Base-by-base conservation (phyloP, 2,888 invertebrate genomes). In the Xanthorhoe spadicearia region DNA sequence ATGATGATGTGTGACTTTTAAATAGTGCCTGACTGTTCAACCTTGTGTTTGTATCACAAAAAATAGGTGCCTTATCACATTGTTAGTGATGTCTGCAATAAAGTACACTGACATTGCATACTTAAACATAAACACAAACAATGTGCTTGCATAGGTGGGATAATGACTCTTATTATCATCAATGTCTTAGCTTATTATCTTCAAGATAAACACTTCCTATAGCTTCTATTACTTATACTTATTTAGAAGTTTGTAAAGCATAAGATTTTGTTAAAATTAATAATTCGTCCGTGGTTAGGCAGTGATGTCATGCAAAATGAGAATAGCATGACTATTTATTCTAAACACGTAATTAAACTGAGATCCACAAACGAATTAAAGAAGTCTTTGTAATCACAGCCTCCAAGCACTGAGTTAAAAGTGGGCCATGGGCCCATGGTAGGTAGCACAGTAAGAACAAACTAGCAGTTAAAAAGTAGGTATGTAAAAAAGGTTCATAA, bases 251-350 rank as follows among this genome's bases (percentile, higher is more conserved):
- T 15, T 7, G 4, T 10, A 48, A 48, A 48, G 15, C 5, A 17
- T 48, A 13, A 3, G 48, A 48, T 48, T 48, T 17, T 17, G 17
- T 48, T 17, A 48, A 48, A 5, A 15, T 48, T 3, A 48, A 5
- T 8, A 23, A 17, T 48, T 7, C 15, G 7, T 48, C 8, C 1
- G 48, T 46, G 15, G n/a, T 38, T 38, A 46, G 15, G 6, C 15
- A 6, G 15, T 46, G 46, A 46, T 56, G 46, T 46, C 54, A 66
- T 64, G 66, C 64, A 54, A 60, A 61, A 62, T 64, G 58, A 68
- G 65, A 70, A 67, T 68, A 64, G 65, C 69, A 57, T 69, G 69
- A 67, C 64, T 65, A 60, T 64, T 54, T 51, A 50, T 35, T 58
- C 18, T 50, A 58, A 58, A 50, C 58, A 38, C 18, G 58, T 46